phyloP scores from a whole-genome alignment of 2,113 vertebrate genomes.

The Dipodomys stephensi region DNA sequence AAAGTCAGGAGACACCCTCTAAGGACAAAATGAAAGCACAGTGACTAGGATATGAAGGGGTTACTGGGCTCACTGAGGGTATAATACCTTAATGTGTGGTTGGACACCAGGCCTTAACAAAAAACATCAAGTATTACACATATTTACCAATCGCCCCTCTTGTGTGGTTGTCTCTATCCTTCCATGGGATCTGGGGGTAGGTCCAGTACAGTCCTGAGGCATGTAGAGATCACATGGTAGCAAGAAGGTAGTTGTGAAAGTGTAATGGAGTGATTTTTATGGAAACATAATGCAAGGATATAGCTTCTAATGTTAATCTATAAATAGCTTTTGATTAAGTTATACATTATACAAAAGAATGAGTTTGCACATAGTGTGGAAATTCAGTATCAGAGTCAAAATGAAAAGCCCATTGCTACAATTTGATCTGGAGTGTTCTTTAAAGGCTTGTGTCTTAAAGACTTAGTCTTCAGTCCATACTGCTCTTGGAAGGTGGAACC shows the following conservation, averaged over 20 bases:
- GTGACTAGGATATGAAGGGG: too few species aligned
- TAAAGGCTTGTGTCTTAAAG: not conserved
- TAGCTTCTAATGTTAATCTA: not conserved
- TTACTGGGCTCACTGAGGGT: too few species aligned
- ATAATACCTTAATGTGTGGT: too few species aligned
- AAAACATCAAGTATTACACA: not conserved
- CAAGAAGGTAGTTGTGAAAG: not conserved
- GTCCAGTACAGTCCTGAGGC: not conserved
- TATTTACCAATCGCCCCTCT: not conserved
- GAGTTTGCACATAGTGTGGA: not conserved
- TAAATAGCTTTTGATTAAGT: slow-evolving; percentile 7
- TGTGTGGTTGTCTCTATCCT: not conserved
- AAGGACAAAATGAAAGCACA: not conserved
- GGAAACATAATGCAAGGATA: not conserved
- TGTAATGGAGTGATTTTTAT: not conserved
- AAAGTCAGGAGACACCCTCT: not conserved
- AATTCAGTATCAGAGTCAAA: not conserved
- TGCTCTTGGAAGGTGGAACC: not conserved
- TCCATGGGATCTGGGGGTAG: not conserved
- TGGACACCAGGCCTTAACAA: not conserved
- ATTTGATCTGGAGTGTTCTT: too few species aligned
- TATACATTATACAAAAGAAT: not conserved
- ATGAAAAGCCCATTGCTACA: not conserved
- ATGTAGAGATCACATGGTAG: not conserved
- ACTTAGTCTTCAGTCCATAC: not conserved